Conservation (phyloP, 2,888 invertebrate species). For the Parochlus steinenii region DNA sequence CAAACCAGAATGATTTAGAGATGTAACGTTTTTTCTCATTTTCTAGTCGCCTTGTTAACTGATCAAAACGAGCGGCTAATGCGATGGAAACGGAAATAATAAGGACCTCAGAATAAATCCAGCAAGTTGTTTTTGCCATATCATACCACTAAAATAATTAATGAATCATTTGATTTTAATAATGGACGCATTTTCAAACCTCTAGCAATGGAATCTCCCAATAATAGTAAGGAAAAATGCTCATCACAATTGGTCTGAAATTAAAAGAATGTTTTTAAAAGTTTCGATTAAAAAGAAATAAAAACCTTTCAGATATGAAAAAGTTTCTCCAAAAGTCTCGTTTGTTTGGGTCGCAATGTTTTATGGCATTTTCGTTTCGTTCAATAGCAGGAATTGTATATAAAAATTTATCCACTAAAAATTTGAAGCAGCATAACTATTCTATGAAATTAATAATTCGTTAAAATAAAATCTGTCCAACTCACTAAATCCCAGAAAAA, state of each 20-base stretch:
- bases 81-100: not conserved
- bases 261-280: no score
- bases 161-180: no score
- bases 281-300: no score
- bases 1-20: constrained; percentile 8
- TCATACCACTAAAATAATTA: constrained; percentile 12
- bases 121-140: constrained; percentile 4
- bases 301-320: constrained; percentile 6
- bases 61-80: constrained; percentile 3
- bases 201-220: constrained; percentile 4
- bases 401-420: constrained; percentile 6
- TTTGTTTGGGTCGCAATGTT: constrained; percentile 2
- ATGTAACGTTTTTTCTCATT: not conserved
- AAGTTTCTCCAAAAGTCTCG: constrained; percentile 7
- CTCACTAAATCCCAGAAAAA: not conserved
- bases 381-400: constrained; percentile 4
- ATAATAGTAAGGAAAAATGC: constrained; percentile 2
- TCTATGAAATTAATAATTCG: no score
- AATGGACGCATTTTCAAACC: no score
- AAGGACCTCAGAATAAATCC: constrained; percentile 9
- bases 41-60: constrained; percentile 9
- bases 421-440: no score
- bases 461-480: no score
- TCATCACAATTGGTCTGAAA: no score
- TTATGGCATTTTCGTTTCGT: not conserved